phyloP scores from a whole-genome alignment of 2,888 invertebrate genomes.

The Hyalella azteca region DNA sequence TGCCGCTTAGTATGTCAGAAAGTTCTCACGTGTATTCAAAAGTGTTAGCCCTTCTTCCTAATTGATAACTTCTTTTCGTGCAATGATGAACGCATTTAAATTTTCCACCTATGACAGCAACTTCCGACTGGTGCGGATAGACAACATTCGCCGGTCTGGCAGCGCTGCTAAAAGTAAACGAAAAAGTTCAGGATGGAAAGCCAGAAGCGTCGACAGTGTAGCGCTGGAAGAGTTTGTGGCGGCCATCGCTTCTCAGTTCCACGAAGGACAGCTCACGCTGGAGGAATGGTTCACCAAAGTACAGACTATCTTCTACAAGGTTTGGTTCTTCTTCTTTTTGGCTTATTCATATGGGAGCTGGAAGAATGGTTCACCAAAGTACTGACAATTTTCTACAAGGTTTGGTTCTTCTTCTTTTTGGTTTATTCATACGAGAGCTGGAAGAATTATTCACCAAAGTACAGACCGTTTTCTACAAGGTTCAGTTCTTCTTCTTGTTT shows the following conservation, averaged over 20 bases:
- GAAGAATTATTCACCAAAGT: slow-evolving; percentile 72
- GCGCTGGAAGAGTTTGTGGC: slow-evolving; percentile 72
- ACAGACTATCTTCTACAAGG: slow-evolving; percentile 71
- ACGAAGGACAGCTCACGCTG: slow-evolving; percentile 72
- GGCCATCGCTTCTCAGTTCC: slow-evolving; percentile 70
- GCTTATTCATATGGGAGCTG: too few species aligned
- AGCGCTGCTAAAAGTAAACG: slow-evolving; percentile 64
- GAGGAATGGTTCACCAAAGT: slow-evolving; percentile 72
- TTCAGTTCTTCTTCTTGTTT: too few species aligned
- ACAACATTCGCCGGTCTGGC: background rate
- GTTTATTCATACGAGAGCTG: too few species aligned
- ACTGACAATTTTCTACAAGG: slow-evolving; percentile 70
- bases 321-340: too few species aligned
- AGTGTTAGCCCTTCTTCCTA: too few species aligned
- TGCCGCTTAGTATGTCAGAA: too few species aligned
- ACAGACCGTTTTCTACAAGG: slow-evolving; percentile 71
- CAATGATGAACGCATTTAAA: too few species aligned
- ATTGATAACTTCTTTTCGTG: too few species aligned
- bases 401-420: too few species aligned
- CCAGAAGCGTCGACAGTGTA: slow-evolving; percentile 71
- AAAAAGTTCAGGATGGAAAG: slow-evolving; percentile 63
- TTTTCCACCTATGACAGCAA: slow-evolving; percentile 64
- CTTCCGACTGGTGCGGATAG: slow-evolving; percentile 67
- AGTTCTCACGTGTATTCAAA: too few species aligned
- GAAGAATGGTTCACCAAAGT: slow-evolving; percentile 72